Evolutionary conservation across 2,797 vertebrate species (phyloP).

Genomic region (Enteromius thamalakanensis): DNA sequence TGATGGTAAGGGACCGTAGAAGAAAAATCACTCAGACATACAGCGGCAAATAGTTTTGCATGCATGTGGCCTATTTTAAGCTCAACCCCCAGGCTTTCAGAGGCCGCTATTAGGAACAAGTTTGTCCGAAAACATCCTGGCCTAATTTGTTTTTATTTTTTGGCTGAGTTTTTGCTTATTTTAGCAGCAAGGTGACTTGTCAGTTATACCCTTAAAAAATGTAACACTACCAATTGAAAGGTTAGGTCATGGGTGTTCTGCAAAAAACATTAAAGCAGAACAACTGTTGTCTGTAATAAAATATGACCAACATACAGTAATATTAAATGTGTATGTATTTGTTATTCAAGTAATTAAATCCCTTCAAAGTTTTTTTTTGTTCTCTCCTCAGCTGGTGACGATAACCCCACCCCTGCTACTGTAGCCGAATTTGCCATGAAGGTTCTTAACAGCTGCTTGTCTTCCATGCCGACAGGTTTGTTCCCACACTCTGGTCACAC

Average conservation of each 20-base stretch:
- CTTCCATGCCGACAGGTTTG: conserved; percentile 92
- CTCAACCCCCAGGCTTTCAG: not conserved
- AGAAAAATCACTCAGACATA: not conserved
- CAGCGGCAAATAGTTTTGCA: not conserved
- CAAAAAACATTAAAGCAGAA: not conserved
- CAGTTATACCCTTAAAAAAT: not conserved
- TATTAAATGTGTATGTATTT: not conserved
- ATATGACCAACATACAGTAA: not conserved
- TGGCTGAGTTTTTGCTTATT: not conserved
- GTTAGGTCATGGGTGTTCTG: not conserved
- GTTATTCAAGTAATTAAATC: not conserved
- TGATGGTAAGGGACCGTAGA: conserved; percentile 82
- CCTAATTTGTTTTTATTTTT: not conserved
- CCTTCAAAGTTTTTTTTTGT: not conserved
- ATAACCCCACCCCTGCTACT: conserved; percentile 82
- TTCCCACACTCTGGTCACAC: not conserved
- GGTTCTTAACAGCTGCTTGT: conserved; percentile 86
- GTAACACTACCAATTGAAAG: not conserved
- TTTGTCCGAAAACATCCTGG: conserved; percentile 9
- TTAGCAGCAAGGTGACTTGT: not conserved
- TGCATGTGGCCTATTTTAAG: not conserved
- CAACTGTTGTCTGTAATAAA: not conserved
- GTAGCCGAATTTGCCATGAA: conserved; percentile 86
- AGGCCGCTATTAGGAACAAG: conserved; percentile 1
- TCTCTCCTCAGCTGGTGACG: conserved; percentile 83